phyloP scores from a whole-genome alignment of 1,140 invertebrate species.

The Macrocentrus cingulum region DNA sequence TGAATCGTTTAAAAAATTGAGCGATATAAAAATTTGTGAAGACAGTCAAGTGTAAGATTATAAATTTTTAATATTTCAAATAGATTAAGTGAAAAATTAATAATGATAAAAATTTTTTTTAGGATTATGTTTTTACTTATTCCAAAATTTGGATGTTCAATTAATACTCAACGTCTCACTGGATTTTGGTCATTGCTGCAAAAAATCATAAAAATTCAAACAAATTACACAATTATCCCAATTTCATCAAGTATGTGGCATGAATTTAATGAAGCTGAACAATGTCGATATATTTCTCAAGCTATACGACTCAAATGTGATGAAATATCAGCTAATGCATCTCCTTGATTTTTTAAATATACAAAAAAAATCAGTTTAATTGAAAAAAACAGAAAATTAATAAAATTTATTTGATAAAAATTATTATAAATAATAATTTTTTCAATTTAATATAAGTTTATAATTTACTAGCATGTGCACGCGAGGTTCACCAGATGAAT shows the following conservation, averaged over 20 bases:
- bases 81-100: background rate
- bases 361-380: slow-evolving; percentile 6
- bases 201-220: slow-evolving; percentile 48
- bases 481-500: too few relatives aligned
- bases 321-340: slow-evolving; percentile 26
- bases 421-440: too few relatives aligned
- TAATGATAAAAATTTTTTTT: slow-evolving; percentile 31
- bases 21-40: slow-evolving; percentile 46
- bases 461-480: too few relatives aligned
- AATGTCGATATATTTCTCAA: slow-evolving; percentile 58
- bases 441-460: too few relatives aligned
- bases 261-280: slow-evolving; percentile 53
- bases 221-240: slow-evolving; percentile 47
- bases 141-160: slow-evolving; percentile 42
- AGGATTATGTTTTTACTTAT: slow-evolving; percentile 55
- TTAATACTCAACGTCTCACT: slow-evolving; percentile 48
- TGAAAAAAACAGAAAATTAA: too few relatives aligned
- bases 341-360: too few relatives aligned
- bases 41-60: slow-evolving; percentile 56
- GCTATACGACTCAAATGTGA: slow-evolving; percentile 44
- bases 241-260: slow-evolving; percentile 51
- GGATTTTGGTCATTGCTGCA: slow-evolving; percentile 41
- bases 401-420: too few relatives aligned
- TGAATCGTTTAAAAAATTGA: slow-evolving; percentile 39
- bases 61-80: too few relatives aligned